Percentiles rank a stretch among this genome's conserved stretches.
These are phyloP conservation scores for Campylomormyrus tamandua DNA, from an alignment of 2,113 vertebrate genomes.

Conservation along the genomic window DNA sequence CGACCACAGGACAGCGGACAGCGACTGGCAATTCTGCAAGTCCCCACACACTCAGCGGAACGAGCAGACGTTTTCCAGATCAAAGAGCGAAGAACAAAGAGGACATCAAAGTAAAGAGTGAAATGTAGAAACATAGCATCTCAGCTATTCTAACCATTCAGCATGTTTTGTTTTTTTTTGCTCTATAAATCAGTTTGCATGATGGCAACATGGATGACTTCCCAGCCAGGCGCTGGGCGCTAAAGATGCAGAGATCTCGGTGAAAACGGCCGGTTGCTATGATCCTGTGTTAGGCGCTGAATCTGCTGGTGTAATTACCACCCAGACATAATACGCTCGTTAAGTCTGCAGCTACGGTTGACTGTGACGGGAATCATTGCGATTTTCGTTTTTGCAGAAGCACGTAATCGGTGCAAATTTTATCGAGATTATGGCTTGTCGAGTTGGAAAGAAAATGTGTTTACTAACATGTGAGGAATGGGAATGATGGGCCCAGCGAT, in stretches of 20 bases:
- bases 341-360: background rate
- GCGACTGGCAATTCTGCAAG: background rate
- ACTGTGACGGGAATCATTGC: background rate
- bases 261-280: background rate
- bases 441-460: background rate
- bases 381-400: background rate
- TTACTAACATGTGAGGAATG: background rate
- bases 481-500: background rate
- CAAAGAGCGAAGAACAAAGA: background rate
- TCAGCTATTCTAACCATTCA: background rate
- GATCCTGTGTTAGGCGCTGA: background rate
- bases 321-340: background rate
- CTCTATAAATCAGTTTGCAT: background rate
- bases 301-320: background rate
- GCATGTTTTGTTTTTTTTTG: background rate
- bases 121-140: background rate
- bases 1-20: background rate
- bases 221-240: background rate
- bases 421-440: background rate
- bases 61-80: background rate
- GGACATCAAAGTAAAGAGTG: slow-evolving; percentile 1
- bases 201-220: background rate
- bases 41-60: background rate
- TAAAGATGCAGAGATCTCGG: background rate
- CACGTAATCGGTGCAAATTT: background rate